Evolutionary conservation across 1,140 invertebrate genomes (phyloP).

Genomic region (Berghia stephanieae): DNA sequence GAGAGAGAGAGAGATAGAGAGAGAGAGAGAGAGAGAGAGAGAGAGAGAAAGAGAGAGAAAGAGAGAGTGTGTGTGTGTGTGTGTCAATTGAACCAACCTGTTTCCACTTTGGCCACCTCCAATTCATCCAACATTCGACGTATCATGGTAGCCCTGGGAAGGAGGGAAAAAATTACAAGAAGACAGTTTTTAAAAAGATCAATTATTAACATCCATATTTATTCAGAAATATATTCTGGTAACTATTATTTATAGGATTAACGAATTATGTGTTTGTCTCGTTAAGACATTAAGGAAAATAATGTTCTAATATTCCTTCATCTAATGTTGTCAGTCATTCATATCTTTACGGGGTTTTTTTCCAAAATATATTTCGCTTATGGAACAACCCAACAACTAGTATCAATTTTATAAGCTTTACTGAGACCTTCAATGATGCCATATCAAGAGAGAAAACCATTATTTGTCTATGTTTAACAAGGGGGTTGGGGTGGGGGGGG

Average conservation of each 20-base stretch:
- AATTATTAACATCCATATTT: no score
- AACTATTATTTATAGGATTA: slow-evolving; percentile 42
- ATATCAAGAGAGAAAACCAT: not conserved
- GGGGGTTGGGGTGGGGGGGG: no score
- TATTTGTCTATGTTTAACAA: no score
- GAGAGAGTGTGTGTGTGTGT: not conserved
- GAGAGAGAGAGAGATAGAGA: slow-evolving; percentile 11
- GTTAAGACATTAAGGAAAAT: slow-evolving; percentile 9
- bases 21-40: slow-evolving; percentile 18
- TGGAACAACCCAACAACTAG: no score
- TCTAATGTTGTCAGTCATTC: no score
- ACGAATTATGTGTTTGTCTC: slow-evolving; percentile 11
- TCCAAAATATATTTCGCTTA: no score
- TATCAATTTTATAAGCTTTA: slow-evolving; percentile 37
- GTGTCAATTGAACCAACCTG: no score
- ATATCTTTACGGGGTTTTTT: no score
- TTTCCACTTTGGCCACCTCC: no score
- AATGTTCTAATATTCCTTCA: no score
- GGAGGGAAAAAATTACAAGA: not conserved
- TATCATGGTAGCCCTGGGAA: not conserved
- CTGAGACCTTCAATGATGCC: slow-evolving; percentile 28
- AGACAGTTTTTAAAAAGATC: no score
- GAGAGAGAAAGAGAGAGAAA: not conserved
- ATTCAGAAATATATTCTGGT: slow-evolving; percentile 51
- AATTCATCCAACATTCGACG: no score